These are phyloP conservation scores for Tokudaia muenninki DNA, from an alignment of 2,797 vertebrate species.

Conservation along the genomic window DNA sequence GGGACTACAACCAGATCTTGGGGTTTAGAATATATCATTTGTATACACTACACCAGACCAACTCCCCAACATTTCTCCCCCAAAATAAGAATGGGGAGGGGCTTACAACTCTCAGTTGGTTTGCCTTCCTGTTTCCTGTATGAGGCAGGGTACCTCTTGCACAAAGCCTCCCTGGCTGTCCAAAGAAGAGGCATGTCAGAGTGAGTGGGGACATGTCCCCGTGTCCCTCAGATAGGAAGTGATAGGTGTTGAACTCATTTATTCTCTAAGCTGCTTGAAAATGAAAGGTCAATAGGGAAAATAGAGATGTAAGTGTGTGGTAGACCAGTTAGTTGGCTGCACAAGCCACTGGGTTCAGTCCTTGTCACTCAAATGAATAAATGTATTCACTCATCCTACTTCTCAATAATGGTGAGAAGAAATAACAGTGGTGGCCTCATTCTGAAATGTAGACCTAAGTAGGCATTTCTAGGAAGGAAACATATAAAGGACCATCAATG, in stretches of 20 bases:
- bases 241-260: neutral
- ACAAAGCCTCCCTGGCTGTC: neutral
- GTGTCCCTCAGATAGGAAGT: neutral
- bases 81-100: neutral
- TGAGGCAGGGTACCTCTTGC: neutral
- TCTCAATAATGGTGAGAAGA: neutral
- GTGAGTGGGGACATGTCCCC: neutral
- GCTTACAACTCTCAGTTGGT: neutral
- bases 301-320: neutral
- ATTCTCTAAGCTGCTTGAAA: neutral
- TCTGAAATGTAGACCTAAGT: neutral
- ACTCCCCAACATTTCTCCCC: neutral
- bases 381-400: neutral
- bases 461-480: neutral
- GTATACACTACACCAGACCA: neutral
- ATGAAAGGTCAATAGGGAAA: neutral
- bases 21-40: neutral
- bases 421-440: neutral
- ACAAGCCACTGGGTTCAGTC: neutral
- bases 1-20: neutral
- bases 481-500: neutral
- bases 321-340: neutral
- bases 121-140: neutral
- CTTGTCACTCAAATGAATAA: neutral
- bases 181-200: neutral